Base-by-base conservation (phyloP, 2,888 invertebrate genomes). In the Noctuana brunneofusca region DNA sequence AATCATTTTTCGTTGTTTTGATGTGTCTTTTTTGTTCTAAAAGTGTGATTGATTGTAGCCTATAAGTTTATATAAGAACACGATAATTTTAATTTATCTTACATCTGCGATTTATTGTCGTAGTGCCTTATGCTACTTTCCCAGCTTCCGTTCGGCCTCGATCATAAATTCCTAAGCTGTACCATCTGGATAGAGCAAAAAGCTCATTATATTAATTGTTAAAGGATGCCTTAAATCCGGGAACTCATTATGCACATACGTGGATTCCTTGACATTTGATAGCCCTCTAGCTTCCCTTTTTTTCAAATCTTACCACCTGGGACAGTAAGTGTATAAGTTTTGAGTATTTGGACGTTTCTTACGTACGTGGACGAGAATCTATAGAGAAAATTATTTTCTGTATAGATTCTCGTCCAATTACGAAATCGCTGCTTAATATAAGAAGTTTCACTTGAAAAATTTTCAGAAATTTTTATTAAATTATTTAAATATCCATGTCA, bases 121-220 rank as follows among this genome's bases (percentile, higher is more conserved):
- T 49, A 35, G 57, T 48, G 57, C 48, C 55, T 55, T 55, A 62
- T 55, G 62, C 27, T 49, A 55, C 54, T 62, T 62, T 62, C 55
- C 18, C 35, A 48, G 49, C 48, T 55, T 62, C 60, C 60, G 60
- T 18, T 60, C 38, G 49, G 48, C 54, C 60, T 27, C 48, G 60
- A 62, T 62, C 48, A 35, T 18, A 35, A 38, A 53, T 62, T 60
- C 54, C 46, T 35, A 24, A 35, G 22, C 59, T 27, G 14, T 6
- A 35, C 30, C 62, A 62, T 41, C 54, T 55, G 62, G 48, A 55
- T 38, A 32, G 4, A 38, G 38, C 18, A 55, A 62, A 62, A 62
- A 55, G 12, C 12, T 30, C 18, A 43, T 55, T 55, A 43, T 24
- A 54, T 48, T 24, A 35, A 48, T 46, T 54, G 18, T 27, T 35